Evolutionary conservation across 2,113 vertebrate species (phyloP), one percentile per base, ranked within the genome.

Genomic region (Ciconia boyciana): DNA sequence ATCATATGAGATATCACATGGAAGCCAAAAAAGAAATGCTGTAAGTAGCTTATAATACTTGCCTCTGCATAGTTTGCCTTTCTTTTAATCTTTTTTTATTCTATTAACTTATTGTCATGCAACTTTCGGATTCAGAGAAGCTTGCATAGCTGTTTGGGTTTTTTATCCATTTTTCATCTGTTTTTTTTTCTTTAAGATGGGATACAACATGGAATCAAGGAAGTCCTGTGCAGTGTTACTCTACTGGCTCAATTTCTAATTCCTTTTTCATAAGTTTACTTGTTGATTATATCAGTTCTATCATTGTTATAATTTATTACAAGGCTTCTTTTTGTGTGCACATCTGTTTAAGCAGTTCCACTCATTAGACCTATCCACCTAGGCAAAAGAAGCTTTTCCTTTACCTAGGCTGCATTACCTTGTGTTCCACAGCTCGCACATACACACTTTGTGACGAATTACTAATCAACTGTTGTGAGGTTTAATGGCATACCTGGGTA

Each of bases 301-400:
- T 74, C 62, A 21, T 25, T 90, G 43, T n/a, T 94, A 39, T 17
- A 62, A 96, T 87, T 96, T 94, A 94, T 91, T 87, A 71, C 57
- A 90, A 90, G 49, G 39, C 25, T 77, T 83, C 28, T 81, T 87
- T 93, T 66, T 90, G 71, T 84, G 54, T 57, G 51, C 51, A 95
- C 72, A 94, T 82, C 86, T 80, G 69, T 87, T 95, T 74, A 94
- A 94, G 79, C 61, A 72, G 68, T 94, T 95, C 28, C 19, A 75
- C 22, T 51, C 5, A 0, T 89, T 32, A 94, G 79, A 85, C 32
- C n/a, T 80, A 54, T 44, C 62, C 79, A 89, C 46, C 36, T 41
- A 71, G 29, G n/a, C 48, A 95, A 92, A 95, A 80, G 31, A 71
- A 93, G 14, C 7, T 61, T 87, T 93, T 55, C 43, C 51, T 92